Percentiles rank a stretch among this genome's conserved stretches.
Conservation (phyloP, 2,113 vertebrate genomes). For the Sceloporus tristichus region DNA sequence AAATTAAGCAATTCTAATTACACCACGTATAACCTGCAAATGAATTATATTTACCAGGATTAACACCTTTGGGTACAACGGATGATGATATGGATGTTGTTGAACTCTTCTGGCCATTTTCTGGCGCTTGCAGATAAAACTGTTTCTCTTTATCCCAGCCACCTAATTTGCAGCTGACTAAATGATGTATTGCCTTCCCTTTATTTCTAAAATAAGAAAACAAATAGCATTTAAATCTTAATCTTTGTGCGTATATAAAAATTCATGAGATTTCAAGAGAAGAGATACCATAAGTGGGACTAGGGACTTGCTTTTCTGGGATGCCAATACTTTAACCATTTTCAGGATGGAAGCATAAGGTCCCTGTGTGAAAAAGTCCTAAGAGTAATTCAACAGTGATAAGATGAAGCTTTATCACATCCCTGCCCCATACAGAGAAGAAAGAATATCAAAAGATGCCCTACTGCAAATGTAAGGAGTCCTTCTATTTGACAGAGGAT, state of each 20-base stretch:
- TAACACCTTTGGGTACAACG: neutral
- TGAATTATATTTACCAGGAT: conserved; percentile 62
- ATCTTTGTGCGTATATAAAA: neutral
- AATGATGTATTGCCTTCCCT: conserved; percentile 77
- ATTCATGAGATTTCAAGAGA: neutral
- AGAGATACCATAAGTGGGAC: neutral
- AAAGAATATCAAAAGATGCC: neutral
- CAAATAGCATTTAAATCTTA: neutral
- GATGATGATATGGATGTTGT: neutral
- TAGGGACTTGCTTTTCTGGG: no score
- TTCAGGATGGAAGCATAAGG: no score
- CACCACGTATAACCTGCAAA: neutral
- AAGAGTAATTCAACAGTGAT: neutral
- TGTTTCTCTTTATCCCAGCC: conserved; percentile 91
- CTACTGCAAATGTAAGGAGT: neutral
- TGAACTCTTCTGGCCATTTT: conserved; percentile 7
- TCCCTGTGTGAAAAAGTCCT: no score
- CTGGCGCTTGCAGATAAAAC: conserved; percentile 76
- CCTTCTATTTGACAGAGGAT: neutral
- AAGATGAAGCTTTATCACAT: no score
- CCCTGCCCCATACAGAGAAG: neutral
- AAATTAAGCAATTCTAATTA: conserved; percentile 13
- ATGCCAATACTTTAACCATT: no score
- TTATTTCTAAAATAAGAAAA: conserved; percentile 84
- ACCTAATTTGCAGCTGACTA: conserved; percentile 87